Evolutionary conservation across 2,797 vertebrate genomes (phyloP).

Genomic region (Coilia nasus): DNA sequence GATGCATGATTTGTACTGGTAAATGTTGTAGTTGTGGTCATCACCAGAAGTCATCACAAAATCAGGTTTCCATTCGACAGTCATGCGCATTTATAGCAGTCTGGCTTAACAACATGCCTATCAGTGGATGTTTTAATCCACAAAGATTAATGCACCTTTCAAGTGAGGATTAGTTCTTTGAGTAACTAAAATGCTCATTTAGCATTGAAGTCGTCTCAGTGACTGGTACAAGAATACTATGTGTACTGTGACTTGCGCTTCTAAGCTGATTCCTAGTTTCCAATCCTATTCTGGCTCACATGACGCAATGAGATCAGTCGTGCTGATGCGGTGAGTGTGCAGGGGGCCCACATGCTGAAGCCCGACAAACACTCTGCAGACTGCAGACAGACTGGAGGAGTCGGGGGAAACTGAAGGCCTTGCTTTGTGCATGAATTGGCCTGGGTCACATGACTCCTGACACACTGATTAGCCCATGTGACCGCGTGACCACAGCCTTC

Average conservation of each 20-base stretch:
- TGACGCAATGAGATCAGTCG: not conserved
- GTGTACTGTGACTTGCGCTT: not conserved
- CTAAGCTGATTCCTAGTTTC: not conserved
- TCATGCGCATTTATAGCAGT: no score
- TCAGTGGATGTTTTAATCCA: no score
- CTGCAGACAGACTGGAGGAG: not conserved
- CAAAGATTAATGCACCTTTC: no score
- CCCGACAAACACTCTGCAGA: not conserved
- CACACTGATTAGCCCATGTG: not conserved
- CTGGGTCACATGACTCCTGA: not conserved
- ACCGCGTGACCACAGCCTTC: not conserved
- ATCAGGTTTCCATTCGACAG: no score
- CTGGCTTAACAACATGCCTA: no score
- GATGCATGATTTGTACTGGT: no score
- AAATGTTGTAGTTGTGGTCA: no score
- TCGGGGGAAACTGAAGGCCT: not conserved
- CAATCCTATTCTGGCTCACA: not conserved
- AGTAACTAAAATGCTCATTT: no score
- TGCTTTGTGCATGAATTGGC: not conserved
- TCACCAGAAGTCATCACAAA: no score
- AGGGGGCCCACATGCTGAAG: not conserved
- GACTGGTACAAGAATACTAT: not conserved
- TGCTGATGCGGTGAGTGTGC: not conserved
- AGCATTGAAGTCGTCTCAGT: no score
- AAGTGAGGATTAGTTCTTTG: no score